These are phyloP conservation scores for Ctenopoma multispine DNA, from an alignment of 2,797 vertebrate genomes.

Conservation along the genomic window DNA sequence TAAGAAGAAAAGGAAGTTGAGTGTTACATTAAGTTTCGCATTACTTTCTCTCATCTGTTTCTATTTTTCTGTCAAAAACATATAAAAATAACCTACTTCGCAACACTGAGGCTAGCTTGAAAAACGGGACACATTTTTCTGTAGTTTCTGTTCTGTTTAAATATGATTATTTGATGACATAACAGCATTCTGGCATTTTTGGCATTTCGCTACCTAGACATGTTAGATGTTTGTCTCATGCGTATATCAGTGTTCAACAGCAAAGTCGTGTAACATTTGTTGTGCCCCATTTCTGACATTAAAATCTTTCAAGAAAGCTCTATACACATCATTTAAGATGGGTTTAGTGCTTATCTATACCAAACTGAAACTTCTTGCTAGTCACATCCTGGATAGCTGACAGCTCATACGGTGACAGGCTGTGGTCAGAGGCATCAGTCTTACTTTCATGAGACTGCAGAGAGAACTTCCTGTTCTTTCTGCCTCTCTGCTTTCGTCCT, in stretches of 20 bases:
- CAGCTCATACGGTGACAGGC: constrained; percentile 67
- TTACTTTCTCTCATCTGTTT: neutral
- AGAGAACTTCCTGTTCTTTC: constrained; percentile 41
- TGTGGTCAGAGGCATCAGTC: constrained; percentile 59
- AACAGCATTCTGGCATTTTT: no score
- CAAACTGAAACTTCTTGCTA: constrained; percentile 67
- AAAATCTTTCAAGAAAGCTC: neutral
- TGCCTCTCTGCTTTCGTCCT: constrained; percentile 5
- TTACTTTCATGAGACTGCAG: constrained; percentile 40
- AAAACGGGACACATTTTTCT: no score
- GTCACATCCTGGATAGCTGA: constrained; percentile 69
- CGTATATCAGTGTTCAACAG: neutral
- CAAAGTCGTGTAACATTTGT: neutral
- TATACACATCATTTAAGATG: neutral
- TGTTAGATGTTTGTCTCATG: neutral
- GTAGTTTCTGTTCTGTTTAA: no score
- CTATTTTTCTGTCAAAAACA: neutral
- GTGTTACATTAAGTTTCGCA: neutral
- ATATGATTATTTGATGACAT: no score
- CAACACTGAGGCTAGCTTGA: neutral
- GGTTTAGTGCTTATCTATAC: constrained; percentile 4
- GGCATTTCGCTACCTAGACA: no score
- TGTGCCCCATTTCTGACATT: constrained; percentile 1
- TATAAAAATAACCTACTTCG: neutral
- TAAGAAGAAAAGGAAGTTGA: neutral